Percentiles rank a stretch among this genome's conserved stretches.
Conservation (phyloP, 2,113 vertebrate species). For the Symphodus melops region DNA sequence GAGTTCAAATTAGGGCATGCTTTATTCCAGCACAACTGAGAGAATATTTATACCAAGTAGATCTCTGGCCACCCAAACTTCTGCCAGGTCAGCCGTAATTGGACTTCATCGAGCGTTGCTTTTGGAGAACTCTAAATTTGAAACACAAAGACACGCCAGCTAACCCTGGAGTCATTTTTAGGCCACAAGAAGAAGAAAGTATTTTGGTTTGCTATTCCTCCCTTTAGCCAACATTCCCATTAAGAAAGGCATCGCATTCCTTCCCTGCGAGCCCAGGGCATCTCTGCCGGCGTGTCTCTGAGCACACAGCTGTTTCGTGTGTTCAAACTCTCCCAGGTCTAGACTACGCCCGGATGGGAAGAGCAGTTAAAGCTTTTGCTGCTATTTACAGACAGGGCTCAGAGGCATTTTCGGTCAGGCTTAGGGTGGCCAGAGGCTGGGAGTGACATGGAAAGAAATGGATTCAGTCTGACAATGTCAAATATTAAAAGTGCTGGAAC, state of each 20-base stretch:
- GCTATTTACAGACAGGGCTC: slow-evolving; percentile 68
- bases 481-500: slow-evolving; percentile 3
- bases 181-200: slow-evolving; percentile 47
- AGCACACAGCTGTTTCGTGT: slow-evolving; percentile 70
- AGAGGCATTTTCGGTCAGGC: slow-evolving; percentile 16
- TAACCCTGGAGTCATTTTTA: slow-evolving; percentile 51
- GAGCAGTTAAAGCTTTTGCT: slow-evolving; percentile 42
- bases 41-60: slow-evolving; percentile 71
- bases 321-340: slow-evolving; percentile 58
- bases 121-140: slow-evolving; percentile 53
- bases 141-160: slow-evolving; percentile 51
- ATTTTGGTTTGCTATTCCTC: slow-evolving; percentile 27
- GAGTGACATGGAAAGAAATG: slow-evolving; percentile 47
- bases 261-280: slow-evolving; percentile 20
- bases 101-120: slow-evolving; percentile 33
- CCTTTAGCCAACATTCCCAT: slow-evolving; percentile 45
- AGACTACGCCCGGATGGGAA: slow-evolving; percentile 29
- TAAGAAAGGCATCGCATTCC: slow-evolving; percentile 48
- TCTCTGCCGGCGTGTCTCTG: slow-evolving; percentile 39
- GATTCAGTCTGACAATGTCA: slow-evolving; percentile 41
- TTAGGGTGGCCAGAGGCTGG: slow-evolving; percentile 8
- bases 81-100: slow-evolving; percentile 63
- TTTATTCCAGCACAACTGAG: slow-evolving; percentile 64
- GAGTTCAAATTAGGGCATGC: slow-evolving; percentile 64
- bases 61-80: slow-evolving; percentile 52